Base-by-base conservation (phyloP, 1,140 invertebrate genomes). In the Ectropis grisescens region DNA sequence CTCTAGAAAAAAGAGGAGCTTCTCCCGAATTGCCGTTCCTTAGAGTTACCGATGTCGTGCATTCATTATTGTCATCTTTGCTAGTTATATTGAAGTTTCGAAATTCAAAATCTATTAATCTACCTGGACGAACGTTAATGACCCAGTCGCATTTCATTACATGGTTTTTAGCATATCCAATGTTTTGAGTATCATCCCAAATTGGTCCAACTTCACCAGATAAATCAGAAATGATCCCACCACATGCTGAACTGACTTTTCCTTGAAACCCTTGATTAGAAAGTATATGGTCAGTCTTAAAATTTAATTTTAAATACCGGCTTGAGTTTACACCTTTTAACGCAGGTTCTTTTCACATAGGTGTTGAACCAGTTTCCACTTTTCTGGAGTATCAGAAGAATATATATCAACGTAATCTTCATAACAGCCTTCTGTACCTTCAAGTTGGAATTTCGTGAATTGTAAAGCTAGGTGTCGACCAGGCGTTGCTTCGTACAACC, bases 1-100 rank as follows among this genome's bases (percentile, higher is more conserved):
- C n/a, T n/a, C n/a, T n/a, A 0, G 88, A 91, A 11, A 96, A 62
- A 15, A 91, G 72, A 2, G 94, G 93, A 0, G 94, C 93, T 22
- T 87, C 84, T 0, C 64, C 34, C 11, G 82, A 85, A 28, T 79
- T 84, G 3, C 94, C 94, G 82, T 96, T 95, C 60, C 87, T 84
- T 12, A 94, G 48, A 85, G 58, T 47, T 7, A 81, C 57, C 37
- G 87, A 91, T 42, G 88, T 88, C 1, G 76, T 58, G 58, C 91
- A 93, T 2, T 49, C 58, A 24, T 53, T 56, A 8, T 64, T 59
- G 30, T 30, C 47, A n/a, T n/a, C n/a, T n/a, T n/a, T n/a, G 42
- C 78, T 76, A 24, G 43, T 72, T 26, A 92, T 84, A 45, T 87
- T 76, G 37, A 93, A 86, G 12, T 80, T 45, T 11, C 67, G 47